phyloP scores from a whole-genome alignment of 2,797 vertebrate genomes.

The Strix occidentalis region DNA sequence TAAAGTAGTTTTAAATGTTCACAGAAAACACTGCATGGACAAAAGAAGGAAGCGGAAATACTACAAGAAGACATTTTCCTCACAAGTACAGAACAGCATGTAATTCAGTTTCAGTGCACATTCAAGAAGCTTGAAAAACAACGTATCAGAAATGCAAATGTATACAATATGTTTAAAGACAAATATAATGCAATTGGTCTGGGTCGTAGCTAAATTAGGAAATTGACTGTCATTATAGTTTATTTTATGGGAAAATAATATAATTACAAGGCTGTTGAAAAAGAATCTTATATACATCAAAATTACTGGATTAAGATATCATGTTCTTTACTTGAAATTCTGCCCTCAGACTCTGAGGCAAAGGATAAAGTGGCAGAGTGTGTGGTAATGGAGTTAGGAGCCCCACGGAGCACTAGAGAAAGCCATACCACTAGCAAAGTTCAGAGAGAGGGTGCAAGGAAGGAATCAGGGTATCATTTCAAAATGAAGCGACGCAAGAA shows the following conservation, averaged over 20 bases:
- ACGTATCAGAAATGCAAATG: background rate
- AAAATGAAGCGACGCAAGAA: background rate
- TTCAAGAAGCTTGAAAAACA: constrained; percentile 22
- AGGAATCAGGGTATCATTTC: background rate
- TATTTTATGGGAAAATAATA: constrained; percentile 43
- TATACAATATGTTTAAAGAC: constrained; percentile 30
- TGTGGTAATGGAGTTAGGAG: background rate
- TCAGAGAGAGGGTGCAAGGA: background rate
- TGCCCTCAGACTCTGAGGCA: background rate
- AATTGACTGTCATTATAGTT: constrained; percentile 38
- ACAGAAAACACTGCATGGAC: background rate
- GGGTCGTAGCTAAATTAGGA: constrained; percentile 41
- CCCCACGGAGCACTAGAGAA: background rate
- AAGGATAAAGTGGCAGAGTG: background rate
- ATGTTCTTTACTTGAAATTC: background rate
- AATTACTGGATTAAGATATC: constrained; percentile 11
- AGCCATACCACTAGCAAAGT: background rate
- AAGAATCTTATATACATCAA: constrained; percentile 36
- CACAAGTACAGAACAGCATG: background rate
- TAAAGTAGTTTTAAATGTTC: background rate
- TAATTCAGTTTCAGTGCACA: constrained; percentile 13
- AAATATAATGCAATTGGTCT: constrained; percentile 7
- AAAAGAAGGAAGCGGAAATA: background rate
- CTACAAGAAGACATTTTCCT: background rate
- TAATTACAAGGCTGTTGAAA: constrained; percentile 31